phyloP scores from a whole-genome alignment of 2,113 vertebrate species.

The Mirza zaza region DNA sequence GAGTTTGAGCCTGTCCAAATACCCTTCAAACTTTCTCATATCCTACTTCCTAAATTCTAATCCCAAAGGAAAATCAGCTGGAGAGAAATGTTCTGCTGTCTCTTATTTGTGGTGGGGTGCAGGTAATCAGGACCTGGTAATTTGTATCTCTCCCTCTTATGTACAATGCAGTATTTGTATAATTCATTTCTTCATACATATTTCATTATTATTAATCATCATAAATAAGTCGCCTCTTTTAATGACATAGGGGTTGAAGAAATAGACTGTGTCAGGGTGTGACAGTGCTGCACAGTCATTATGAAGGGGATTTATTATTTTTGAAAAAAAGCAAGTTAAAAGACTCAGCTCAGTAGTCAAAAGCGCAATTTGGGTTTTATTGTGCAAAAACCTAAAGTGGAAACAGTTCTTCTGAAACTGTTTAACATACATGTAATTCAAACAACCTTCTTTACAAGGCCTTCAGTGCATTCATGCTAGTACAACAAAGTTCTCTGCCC shows the following conservation, averaged over 20 bases:
- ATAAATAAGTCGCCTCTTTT: conserved; percentile 76
- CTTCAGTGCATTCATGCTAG: conserved; percentile 79
- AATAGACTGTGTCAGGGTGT: conserved; percentile 67
- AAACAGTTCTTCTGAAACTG: conserved; percentile 76
- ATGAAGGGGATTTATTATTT: conserved; percentile 68
- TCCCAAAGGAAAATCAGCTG: conserved; percentile 38
- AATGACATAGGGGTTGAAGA: conserved; percentile 67
- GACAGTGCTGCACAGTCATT: conserved; percentile 47
- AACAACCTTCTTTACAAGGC: conserved; percentile 79
- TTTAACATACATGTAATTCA: conserved; percentile 84
- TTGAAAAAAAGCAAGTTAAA: conserved; percentile 63
- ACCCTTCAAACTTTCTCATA: conserved; percentile 63
- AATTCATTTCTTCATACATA: conserved; percentile 75
- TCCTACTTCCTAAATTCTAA: not conserved
- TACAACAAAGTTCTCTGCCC: conserved; percentile 81
- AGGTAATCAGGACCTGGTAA: conserved; percentile 56
- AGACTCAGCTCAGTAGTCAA: conserved; percentile 78
- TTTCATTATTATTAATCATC: conserved; percentile 77
- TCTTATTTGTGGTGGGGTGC: not conserved
- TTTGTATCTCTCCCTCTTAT: conserved; percentile 42
- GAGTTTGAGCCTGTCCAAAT: not conserved
- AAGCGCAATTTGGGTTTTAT: conserved; percentile 77
- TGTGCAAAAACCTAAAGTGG: conserved; percentile 70
- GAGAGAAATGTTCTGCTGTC: not conserved
- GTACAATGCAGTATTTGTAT: conserved; percentile 55